phyloP scores from a whole-genome alignment of 2,797 vertebrate species.

The Lutjanus campechanus region DNA sequence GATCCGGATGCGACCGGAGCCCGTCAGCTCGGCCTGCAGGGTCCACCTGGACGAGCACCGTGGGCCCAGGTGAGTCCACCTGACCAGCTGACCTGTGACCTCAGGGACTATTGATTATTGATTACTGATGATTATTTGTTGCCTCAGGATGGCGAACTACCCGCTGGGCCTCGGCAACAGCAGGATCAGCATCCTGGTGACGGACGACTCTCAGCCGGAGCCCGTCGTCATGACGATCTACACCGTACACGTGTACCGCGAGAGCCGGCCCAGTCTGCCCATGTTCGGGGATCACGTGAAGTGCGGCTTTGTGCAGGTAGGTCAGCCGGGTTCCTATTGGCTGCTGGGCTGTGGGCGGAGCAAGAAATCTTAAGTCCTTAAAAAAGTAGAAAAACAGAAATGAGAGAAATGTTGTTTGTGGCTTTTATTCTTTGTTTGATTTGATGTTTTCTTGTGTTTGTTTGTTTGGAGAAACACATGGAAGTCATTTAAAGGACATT shows the following conservation, averaged over 20 bases:
- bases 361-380: no score
- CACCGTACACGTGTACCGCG: slow-evolving; percentile 90
- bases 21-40: slow-evolving; percentile 84
- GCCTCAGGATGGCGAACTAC: slow-evolving; percentile 87
- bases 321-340: slow-evolving; percentile 15
- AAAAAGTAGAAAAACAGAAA: no score
- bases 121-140: background rate
- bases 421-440: background rate
- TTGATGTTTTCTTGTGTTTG: background rate
- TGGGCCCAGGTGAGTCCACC: slow-evolving; percentile 89
- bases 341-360: background rate
- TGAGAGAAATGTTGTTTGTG: no score
- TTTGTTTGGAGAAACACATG: background rate
- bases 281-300: slow-evolving; percentile 92
- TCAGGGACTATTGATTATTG: no score
- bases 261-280: slow-evolving; percentile 93
- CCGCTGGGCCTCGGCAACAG: slow-evolving; percentile 92
- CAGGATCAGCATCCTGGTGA: slow-evolving; percentile 89
- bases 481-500: background rate
- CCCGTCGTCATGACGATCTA: slow-evolving; percentile 88
- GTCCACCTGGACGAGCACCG: slow-evolving; percentile 89
- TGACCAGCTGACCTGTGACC: background rate
- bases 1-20: slow-evolving; percentile 89
- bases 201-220: slow-evolving; percentile 77
- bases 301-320: slow-evolving; percentile 94